These are phyloP conservation scores for Sardinella longiceps DNA, from an alignment of 2,797 vertebrate genomes.

Conservation along the genomic window DNA sequence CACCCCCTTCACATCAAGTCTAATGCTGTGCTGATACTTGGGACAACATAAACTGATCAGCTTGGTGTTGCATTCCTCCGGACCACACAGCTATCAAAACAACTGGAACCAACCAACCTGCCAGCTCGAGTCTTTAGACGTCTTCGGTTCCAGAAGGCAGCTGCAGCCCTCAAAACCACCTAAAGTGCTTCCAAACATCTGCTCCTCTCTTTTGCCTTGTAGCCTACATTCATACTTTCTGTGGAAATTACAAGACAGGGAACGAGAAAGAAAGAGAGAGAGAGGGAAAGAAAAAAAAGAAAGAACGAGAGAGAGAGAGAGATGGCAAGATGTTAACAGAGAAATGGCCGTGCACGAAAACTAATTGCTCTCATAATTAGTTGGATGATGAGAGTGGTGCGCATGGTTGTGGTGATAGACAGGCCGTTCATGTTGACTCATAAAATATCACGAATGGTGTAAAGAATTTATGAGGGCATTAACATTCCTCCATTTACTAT, in stretches of 20 bases:
- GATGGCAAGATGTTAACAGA: constrained; percentile 31
- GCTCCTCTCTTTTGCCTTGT: constrained; percentile 40
- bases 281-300: neutral
- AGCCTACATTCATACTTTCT: constrained; percentile 36
- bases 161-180: constrained; percentile 42
- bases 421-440: constrained; percentile 42
- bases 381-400: constrained; percentile 7
- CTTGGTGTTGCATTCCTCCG: constrained; percentile 31
- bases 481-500: constrained; percentile 58
- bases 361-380: constrained; percentile 25
- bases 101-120: constrained; percentile 21
- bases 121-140: constrained; percentile 22
- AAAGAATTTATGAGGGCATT: constrained; percentile 53
- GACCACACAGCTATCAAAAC: constrained; percentile 38
- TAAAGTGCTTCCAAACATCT: constrained; percentile 48
- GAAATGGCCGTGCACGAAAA: neutral
- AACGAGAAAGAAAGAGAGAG: neutral
- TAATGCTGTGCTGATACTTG: constrained; percentile 19
- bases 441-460: constrained; percentile 53
- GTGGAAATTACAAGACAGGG: constrained; percentile 38
- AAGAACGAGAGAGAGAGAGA: neutral
- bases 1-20: neutral
- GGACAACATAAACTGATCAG: constrained; percentile 32
- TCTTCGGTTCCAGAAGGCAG: constrained; percentile 42
- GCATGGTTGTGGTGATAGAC: neutral